Evolutionary conservation across 2,797 vertebrate genomes (phyloP).

Genomic region (Neoniphon sammara): DNA sequence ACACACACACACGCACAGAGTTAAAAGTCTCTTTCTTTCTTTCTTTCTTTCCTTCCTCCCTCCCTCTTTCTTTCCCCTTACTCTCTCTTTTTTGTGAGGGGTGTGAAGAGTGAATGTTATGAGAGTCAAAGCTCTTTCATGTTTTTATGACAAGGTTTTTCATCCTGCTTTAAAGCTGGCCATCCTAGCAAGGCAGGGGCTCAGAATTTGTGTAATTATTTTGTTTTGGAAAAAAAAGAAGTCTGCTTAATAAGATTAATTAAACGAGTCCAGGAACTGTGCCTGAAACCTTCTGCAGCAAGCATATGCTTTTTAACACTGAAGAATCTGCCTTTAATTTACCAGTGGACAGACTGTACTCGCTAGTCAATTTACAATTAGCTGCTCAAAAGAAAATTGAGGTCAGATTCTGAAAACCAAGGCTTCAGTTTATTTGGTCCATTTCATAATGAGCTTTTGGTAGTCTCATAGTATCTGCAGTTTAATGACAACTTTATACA

Average conservation of each 20-base stretch:
- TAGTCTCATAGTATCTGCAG: not conserved
- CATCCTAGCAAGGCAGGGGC: slow-evolving; percentile 53
- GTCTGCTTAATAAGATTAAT: slow-evolving; percentile 58
- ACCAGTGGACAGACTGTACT: not conserved
- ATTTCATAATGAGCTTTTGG: not conserved
- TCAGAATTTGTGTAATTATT: slow-evolving; percentile 47
- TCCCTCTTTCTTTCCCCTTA: not conserved
- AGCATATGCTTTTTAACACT: slow-evolving; percentile 8
- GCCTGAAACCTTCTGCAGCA: slow-evolving; percentile 1
- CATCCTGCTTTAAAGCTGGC: slow-evolving; percentile 49
- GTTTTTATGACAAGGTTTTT: slow-evolving; percentile 66
- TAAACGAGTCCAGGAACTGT: slow-evolving; percentile 29
- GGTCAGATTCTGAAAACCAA: not conserved
- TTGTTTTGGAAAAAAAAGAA: slow-evolving; percentile 64
- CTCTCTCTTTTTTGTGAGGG: slow-evolving; percentile 9
- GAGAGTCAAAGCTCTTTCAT: slow-evolving; percentile 54
- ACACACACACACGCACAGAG: too few relatives aligned
- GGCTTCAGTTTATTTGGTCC: not conserved
- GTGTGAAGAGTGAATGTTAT: slow-evolving; percentile 44
- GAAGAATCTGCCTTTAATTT: not conserved
- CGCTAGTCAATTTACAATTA: not conserved
- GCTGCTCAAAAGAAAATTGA: not conserved
- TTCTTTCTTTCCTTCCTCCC: too few relatives aligned
- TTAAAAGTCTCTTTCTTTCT: too few relatives aligned
- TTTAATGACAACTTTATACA: not conserved